Percentiles rank a stretch among this genome's conserved stretches.
Evolutionary conservation across 2,888 invertebrate genomes (phyloP).

Genomic region (Buathra laborator): DNA sequence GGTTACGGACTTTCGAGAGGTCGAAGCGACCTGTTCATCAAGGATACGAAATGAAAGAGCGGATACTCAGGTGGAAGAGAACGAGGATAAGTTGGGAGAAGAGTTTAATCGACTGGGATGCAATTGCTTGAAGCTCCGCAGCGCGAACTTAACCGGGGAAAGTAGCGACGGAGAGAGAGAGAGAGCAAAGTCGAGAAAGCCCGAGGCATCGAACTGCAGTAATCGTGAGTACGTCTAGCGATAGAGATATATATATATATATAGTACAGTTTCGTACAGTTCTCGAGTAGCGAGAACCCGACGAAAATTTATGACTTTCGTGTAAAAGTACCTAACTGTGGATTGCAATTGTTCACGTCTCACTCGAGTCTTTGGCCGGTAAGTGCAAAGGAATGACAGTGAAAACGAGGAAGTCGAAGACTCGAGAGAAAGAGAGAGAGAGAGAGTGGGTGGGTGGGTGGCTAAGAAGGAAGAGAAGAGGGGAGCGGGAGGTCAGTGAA

Average conservation of each 20-base stretch:
- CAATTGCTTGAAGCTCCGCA: slow-evolving; percentile 29
- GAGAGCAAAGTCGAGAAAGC: slow-evolving; percentile 36
- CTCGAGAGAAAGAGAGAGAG: neutral
- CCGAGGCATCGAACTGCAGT: slow-evolving; percentile 57
- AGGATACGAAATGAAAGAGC: slow-evolving; percentile 1
- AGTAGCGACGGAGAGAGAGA: slow-evolving; percentile 6
- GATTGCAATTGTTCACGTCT: slow-evolving; percentile 50
- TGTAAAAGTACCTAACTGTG: slow-evolving; percentile 20
- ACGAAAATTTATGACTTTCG: slow-evolving; percentile 63
- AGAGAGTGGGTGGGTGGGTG: neutral
- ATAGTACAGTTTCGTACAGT: slow-evolving; percentile 18
- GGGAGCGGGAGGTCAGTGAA: slow-evolving; percentile 1
- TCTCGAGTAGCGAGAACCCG: slow-evolving; percentile 11
- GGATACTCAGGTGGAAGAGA: slow-evolving; percentile 35
- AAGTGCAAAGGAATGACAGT: slow-evolving; percentile 35
- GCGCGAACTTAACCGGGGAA: slow-evolving; percentile 32
- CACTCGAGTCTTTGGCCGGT: slow-evolving; percentile 51
- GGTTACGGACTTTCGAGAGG: slow-evolving; percentile 20
- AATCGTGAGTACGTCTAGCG: slow-evolving; percentile 18
- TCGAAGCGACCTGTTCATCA: slow-evolving; percentile 13
- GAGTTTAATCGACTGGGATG: slow-evolving; percentile 59
- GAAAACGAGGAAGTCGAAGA: slow-evolving; percentile 28
- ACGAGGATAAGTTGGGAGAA: slow-evolving; percentile 47
- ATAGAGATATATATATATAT: slow-evolving; percentile 19
- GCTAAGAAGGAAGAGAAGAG: neutral